These are phyloP conservation scores for Gandaritis pyraliata DNA, from an alignment of 2,888 invertebrate genomes.

Conservation along the genomic window DNA sequence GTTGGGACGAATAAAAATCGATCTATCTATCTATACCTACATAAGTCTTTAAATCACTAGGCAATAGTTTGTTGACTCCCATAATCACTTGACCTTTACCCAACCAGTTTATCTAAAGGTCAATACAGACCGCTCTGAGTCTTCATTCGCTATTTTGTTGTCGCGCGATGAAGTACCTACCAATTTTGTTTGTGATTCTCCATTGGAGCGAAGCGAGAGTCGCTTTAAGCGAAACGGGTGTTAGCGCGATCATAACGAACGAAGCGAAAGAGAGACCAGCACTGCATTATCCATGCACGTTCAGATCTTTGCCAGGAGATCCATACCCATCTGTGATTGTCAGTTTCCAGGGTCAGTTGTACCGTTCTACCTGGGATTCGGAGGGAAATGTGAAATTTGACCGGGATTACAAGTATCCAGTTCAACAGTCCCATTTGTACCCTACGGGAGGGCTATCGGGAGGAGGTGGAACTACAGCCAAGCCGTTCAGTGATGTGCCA, in stretches of 20 bases:
- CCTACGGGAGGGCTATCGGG: constrained; percentile 54
- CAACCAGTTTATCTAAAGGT: constrained; percentile 49
- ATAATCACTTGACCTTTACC: constrained; percentile 48
- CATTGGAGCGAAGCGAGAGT: constrained; percentile 54
- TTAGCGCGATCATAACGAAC: constrained; percentile 35
- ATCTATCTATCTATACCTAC: no score
- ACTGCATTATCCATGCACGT: constrained; percentile 51
- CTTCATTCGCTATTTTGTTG: constrained; percentile 45
- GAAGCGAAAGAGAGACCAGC: constrained; percentile 45
- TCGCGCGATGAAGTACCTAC: constrained; percentile 56
- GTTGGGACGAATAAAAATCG: no score
- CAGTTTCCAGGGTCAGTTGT: constrained; percentile 50
- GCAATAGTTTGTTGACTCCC: constrained; percentile 45
- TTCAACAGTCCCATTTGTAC: constrained; percentile 43
- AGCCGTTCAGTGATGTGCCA: constrained; percentile 48
- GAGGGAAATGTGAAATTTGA: constrained; percentile 41
- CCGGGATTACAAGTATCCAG: constrained; percentile 42
- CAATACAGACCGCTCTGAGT: constrained; percentile 27
- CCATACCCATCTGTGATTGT: constrained; percentile 60
- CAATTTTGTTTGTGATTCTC: constrained; percentile 47
- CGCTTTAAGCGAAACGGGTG: constrained; percentile 47
- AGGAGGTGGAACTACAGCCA: constrained; percentile 32
- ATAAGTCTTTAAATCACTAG: not conserved
- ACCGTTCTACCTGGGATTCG: constrained; percentile 50
- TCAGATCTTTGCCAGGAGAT: constrained; percentile 52